Base-by-base conservation (phyloP, 2,888 invertebrate genomes). In the Cheilosia impressa region DNA sequence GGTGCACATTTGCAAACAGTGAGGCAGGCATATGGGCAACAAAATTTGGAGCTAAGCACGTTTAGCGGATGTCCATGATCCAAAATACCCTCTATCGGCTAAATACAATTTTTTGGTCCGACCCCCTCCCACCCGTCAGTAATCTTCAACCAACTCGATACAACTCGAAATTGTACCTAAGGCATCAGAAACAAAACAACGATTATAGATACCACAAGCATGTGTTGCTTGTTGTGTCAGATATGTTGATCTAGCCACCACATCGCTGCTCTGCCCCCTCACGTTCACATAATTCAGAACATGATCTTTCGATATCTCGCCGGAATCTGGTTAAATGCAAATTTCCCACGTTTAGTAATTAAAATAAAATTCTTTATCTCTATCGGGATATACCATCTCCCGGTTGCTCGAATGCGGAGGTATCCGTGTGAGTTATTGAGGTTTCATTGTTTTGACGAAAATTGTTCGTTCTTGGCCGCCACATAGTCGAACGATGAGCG, bases 301-400 rank as follows among this genome's bases (percentile, higher is more conserved):
- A 72, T 77, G 77, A 85, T 85, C 80, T 77, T 45, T 31, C 71
- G 72, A 76, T 80, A 85, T 77, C 76, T 63, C 60, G 45, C 68
- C 72, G 76, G 81, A 77, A 81, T 85, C 80, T 77, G 66, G 81
- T 85, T 62, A 80, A 72, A 85, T 80, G 85, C 85, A 85, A 81
- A 85, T 85, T 85, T 85, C 85, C 85, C 85, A 85, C 85, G 81
- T 85, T 43, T 45, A 62, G 72, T 81, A 85, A 85, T 85, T 85
- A 85, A 80, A 81, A 72, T 69, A 68, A 83, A 77, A 72, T 55
- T 66, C 41, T 65, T 65, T 83, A 83, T 78, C 78, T 38, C 13
- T 38, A 13, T 38, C 38, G 71, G 62, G 69, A 79, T 63, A 84
- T 66, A 66, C 63, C 62, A 78, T 78, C 73, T 53, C 7, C 15